Base-by-base conservation (phyloP, 1,140 invertebrate species). In the Nylanderia fulva region DNA sequence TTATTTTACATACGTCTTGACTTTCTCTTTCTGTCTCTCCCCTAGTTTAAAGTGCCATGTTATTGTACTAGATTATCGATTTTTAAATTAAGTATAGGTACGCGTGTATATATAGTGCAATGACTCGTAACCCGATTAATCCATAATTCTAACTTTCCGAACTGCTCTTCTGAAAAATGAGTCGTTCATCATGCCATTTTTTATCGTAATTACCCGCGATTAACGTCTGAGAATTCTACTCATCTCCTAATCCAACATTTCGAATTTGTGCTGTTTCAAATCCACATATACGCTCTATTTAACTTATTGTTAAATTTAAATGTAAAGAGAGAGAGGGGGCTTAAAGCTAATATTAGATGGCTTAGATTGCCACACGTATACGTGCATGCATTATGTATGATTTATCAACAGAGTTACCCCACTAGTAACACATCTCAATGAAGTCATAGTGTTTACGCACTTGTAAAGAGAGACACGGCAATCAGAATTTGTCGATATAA, bases 281-380 rank as follows among this genome's bases (percentile, higher is more conserved):
- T n/a, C 29, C 29, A 3, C 1, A 33, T 33, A 33, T n/a, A n/a
- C n/a, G n/a, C n/a, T n/a, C 42, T 66, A 79, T 79, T 66, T 66
- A 45, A 66, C 42, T 33, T 68, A 48, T 48, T 48, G 15, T 5
- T 18, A 24, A 29, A 45, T 68, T 79, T 27, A 66, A 13, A 18
- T 13, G 45, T 18, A 18, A 5, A 18, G 15, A 15, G 3, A 1
- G 0, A 13, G n/a, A 15, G 18, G 29, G 3, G 29, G 3, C 29
- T 52, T 79, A 68, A 33, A 54, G 29, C 45, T 29, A 79, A 79
- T 79, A 68, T 68, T 79, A n/a, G 42, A 68, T 48, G 42, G n/a
- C 9, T 33, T 27, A 9, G 74, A 24, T 29, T 68, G 60, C 52
- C 61, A 7, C 42, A 15, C 42, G 18, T 15, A 4, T 5, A 18